Evolutionary conservation across 2,113 vertebrate genomes (phyloP).

Genomic region (Etia nguti): DNA sequence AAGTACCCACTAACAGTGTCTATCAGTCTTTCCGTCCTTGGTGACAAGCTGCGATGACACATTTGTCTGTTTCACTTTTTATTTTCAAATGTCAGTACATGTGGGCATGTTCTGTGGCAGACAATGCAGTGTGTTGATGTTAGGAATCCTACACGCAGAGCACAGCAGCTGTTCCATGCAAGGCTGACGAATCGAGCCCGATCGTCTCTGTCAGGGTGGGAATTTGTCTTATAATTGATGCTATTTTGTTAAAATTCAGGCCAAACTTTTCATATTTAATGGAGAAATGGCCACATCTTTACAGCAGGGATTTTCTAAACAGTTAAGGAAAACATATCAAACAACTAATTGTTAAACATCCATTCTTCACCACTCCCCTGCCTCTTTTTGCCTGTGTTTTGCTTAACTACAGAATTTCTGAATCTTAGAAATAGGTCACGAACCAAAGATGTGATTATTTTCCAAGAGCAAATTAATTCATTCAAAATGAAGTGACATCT

Average conservation of each 20-base stretch:
- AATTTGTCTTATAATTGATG: neutral
- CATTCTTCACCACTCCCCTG: neutral
- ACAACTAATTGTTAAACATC: neutral
- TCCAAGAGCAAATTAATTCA: neutral
- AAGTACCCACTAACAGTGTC: neutral
- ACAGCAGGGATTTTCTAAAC: neutral
- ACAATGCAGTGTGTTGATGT: neutral
- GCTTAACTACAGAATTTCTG: neutral
- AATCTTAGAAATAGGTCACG: neutral
- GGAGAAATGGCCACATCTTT: neutral
- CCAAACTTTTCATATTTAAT: neutral
- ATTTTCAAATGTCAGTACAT: neutral
- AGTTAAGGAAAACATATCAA: conserved; percentile 9
- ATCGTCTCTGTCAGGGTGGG: neutral
- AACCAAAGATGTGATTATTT: conserved; percentile 45
- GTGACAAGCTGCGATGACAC: neutral
- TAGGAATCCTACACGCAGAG: neutral
- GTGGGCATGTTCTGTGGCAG: neutral
- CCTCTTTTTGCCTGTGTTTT: neutral
- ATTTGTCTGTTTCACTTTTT: conserved; percentile 3
- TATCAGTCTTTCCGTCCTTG: conserved; percentile 13
- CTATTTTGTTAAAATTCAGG: neutral
- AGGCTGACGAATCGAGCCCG: neutral
- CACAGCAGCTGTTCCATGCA: neutral
- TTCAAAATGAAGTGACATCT: neutral